Conservation (phyloP, 1,140 invertebrate species). For the Papilio glaucus region DNA sequence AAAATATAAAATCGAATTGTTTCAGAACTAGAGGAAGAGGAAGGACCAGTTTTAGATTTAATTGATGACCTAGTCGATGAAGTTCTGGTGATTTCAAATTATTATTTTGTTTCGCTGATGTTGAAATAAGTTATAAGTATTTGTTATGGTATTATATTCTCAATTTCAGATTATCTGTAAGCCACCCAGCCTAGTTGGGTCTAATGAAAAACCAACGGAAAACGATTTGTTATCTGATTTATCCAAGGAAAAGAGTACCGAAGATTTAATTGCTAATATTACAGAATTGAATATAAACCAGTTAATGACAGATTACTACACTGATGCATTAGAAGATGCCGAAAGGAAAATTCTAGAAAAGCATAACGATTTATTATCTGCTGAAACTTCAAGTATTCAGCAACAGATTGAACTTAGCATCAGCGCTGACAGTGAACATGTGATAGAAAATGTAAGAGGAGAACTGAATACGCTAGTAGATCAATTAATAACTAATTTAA, state of each 20-base stretch:
- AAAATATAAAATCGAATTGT: constrained; percentile 36
- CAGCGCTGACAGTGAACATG: not conserved
- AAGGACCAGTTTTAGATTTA: constrained; percentile 68
- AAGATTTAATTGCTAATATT: not conserved
- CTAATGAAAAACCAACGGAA: not conserved
- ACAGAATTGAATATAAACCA: not conserved
- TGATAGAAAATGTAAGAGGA: not conserved
- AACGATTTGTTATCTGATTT: not conserved
- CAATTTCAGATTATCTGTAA: not conserved
- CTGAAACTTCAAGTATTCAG: not conserved
- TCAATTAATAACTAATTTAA: constrained; percentile 12
- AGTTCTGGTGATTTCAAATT: constrained; percentile 56
- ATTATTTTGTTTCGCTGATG: not conserved
- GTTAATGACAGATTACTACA: not conserved
- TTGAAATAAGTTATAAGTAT: not conserved
- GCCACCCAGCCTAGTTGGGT: not conserved
- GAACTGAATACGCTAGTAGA: constrained; percentile 4
- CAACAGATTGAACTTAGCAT: not conserved
- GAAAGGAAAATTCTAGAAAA: constrained; percentile 4
- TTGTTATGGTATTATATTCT: not conserved
- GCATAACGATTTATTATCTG: not conserved
- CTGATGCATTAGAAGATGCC: constrained; percentile 1
- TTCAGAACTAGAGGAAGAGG: constrained; percentile 68
- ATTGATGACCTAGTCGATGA: constrained; percentile 65
- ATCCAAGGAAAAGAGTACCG: not conserved